Evolutionary conservation across 2,113 vertebrate genomes (phyloP).

Genomic region (Phylloscopus trochilus): DNA sequence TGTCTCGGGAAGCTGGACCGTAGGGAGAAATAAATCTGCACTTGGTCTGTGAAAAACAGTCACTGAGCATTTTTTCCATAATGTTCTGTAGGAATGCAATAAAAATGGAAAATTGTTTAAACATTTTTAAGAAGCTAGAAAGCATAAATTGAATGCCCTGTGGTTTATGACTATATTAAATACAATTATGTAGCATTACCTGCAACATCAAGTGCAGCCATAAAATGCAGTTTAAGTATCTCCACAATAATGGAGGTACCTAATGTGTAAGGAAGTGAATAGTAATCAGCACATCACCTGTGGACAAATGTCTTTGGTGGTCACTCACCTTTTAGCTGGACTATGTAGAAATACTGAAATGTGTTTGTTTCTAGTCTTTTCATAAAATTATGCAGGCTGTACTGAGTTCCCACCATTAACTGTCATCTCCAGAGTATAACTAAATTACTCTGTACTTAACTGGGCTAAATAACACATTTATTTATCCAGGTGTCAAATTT

Average conservation of each 20-base stretch:
- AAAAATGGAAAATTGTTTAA: not conserved
- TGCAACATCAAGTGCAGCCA: not conserved
- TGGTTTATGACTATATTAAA: slow-evolving; percentile 25
- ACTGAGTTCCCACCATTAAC: not conserved
- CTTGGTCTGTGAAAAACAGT: not conserved
- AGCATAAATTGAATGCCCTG: not conserved
- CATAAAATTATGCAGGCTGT: not conserved
- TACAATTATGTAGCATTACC: slow-evolving; percentile 7
- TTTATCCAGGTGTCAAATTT: not conserved
- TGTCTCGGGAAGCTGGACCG: not conserved
- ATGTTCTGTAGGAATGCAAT: not conserved
- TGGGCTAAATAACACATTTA: not conserved
- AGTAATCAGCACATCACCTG: not conserved
- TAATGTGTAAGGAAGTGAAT: not conserved
- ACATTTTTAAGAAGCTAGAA: not conserved
- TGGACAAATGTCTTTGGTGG: not conserved
- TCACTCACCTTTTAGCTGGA: not conserved
- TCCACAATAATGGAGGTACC: not conserved
- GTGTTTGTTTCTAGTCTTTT: not conserved
- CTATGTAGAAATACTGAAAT: not conserved
- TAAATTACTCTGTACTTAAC: not conserved
- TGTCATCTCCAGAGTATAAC: not conserved
- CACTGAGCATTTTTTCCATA: not conserved
- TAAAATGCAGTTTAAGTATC: not conserved
- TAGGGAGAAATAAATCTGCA: not conserved